Percentiles rank a stretch among this genome's conserved stretches.
Conservation (phyloP, 2,797 vertebrate genomes). For the Danio kyathit region DNA sequence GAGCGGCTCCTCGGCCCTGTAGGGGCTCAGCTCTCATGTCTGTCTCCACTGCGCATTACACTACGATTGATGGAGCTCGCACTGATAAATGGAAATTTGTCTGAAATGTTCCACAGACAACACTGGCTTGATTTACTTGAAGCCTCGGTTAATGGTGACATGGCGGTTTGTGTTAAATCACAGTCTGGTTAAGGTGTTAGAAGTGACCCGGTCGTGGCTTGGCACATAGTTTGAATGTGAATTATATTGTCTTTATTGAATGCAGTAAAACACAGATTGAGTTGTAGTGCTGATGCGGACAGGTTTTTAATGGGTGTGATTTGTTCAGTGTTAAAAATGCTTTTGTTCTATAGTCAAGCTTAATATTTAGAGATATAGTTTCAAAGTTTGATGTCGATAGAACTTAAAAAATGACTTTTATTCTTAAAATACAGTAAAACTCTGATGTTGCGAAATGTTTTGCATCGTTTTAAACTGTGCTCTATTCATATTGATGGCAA, state of each 20-base stretch:
- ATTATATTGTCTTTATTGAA: not conserved
- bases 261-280: not conserved
- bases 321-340: not conserved
- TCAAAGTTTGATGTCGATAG: not conserved
- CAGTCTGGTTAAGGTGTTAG: slow-evolving; percentile 29
- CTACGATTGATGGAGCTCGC: not conserved
- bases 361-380: not conserved
- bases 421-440: not conserved
- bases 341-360: not conserved
- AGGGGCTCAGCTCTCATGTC: slow-evolving; percentile 22
- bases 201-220: not conserved
- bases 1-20: not conserved
- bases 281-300: not conserved
- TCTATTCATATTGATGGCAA: not conserved
- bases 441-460: not conserved
- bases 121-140: slow-evolving; percentile 4
- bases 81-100: slow-evolving; percentile 24
- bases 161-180: slow-evolving; percentile 24
- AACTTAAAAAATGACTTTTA: not conserved
- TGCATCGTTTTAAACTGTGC: no score
- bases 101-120: slow-evolving; percentile 16
- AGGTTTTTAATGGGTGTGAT: not conserved
- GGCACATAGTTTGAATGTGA: not conserved
- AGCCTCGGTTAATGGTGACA: slow-evolving; percentile 4
- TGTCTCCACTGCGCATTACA: slow-evolving; percentile 10